Base-by-base conservation (phyloP, 1,140 invertebrate genomes). In the Drosophila takahashii region DNA sequence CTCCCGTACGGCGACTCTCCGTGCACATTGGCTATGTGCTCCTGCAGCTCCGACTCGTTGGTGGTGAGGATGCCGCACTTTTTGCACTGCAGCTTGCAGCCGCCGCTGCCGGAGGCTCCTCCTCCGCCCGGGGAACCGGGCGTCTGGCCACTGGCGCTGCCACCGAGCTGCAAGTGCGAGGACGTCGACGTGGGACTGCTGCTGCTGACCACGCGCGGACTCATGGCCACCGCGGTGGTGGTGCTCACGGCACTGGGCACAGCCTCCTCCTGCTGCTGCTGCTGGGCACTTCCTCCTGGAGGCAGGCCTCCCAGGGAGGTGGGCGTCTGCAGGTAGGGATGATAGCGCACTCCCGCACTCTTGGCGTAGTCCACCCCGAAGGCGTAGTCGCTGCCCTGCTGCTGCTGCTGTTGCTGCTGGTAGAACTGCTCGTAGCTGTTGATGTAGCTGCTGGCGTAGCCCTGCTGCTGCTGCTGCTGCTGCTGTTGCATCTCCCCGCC, bases 11-110 rank as follows among this genome's bases (percentile, higher is more conserved):
- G 92, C 3, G 94, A 94, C 4, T 93, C 93, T 1, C 95, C 94
- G 79, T 97, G 96, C 51, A 93, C 95, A 1, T 94, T 93, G 54
- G 95, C 94, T 8, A 94, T 93, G 77, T 97, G 96, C 69, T 97
- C 96, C 48, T 94, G 94, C 13, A 96, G 91, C 75, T 95, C 94
- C 13, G 94, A 93, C 9, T 94, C 94, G 50, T 95, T 95, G 64
- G 96, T 95, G 87, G 94, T 96, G 32, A 96, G 94, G 57, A 94
- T 95, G 32, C 96, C 96, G 84, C 96, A 97, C 80, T 96, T 96
- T 66, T 97, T 96, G 90, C 96, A 97, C 77, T 96, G 96, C 50
- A 90, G 15, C 69, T 91, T 90, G 51, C 83, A 81, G 1, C 77
- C 76, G 5, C 29, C 45, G 13, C 37, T 56, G 36, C 58, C 45